Evolutionary conservation across 2,797 vertebrate genomes (phyloP).

Genomic region (Percopsis omiscomaycus): DNA sequence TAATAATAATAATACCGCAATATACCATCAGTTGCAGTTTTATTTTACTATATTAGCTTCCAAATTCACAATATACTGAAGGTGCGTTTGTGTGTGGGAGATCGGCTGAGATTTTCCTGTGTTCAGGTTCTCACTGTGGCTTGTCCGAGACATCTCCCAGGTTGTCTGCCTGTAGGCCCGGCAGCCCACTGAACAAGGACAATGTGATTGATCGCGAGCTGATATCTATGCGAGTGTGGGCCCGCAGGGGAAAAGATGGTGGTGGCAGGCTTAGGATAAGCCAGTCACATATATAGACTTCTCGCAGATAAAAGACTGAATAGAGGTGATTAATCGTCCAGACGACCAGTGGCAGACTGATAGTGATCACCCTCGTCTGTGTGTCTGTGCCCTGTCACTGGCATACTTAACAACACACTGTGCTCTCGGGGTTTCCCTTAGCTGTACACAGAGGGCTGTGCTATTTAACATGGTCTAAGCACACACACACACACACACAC

Average conservation of each 20-base stretch:
- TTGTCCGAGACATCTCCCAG: not conserved
- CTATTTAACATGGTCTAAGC: slow-evolving; percentile 19
- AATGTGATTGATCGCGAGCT: slow-evolving; percentile 41
- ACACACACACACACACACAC: slow-evolving; percentile 5
- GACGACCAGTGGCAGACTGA: slow-evolving; percentile 44
- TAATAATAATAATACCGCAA: too few relatives aligned
- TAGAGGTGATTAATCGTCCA: slow-evolving; percentile 45
- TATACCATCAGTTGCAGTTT: too few relatives aligned
- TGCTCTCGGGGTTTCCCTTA: not conserved
- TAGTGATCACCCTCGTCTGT: slow-evolving; percentile 26
- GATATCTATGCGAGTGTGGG: slow-evolving; percentile 7
- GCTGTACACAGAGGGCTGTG: slow-evolving; percentile 15
- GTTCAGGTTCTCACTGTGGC: slow-evolving; percentile 10
- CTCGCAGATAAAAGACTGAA: slow-evolving; percentile 38
- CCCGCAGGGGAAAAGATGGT: not conserved
- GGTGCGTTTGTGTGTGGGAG: too few relatives aligned
- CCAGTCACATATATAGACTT: slow-evolving; percentile 18
- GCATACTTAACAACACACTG: slow-evolving; percentile 14
- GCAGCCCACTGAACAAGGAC: slow-evolving; percentile 16
- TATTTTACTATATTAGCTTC: too few relatives aligned
- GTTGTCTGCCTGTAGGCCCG: not conserved
- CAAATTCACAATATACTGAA: too few relatives aligned
- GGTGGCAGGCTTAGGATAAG: slow-evolving; percentile 11
- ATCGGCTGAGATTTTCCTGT: not conserved
- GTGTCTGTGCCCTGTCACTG: slow-evolving; percentile 22